Base-by-base conservation (phyloP, 2,888 invertebrate species). In the Prenolepis imparis region DNA sequence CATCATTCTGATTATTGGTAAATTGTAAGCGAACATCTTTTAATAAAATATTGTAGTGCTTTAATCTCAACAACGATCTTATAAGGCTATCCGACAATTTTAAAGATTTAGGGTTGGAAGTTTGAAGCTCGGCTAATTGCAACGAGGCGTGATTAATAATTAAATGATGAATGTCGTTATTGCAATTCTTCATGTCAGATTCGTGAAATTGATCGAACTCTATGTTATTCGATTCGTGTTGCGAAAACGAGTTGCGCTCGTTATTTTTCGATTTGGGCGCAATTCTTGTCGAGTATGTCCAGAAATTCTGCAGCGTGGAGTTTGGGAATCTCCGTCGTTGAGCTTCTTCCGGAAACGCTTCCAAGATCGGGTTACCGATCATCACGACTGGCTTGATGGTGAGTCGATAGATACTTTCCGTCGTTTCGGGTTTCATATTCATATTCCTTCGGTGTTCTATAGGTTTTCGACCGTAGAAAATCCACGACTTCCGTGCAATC, bases 301-400 rank as follows among this genome's bases (percentile, higher is more conserved):
- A 32, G 36, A 3, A 8, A 21, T 61, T 80, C 36, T 12, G 78
- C 59, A 36, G 36, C 36, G 44, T 32, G 36, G 36, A 59, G 44
- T 36, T 48, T 59, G 78, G 59, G 11, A 80, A 63, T 78, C 18
- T 61, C 64, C 52, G 28, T 36, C 15, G 52, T 18, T 63, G 80
- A 64, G 39, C 41, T 80, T 82, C 63, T n/a, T 86, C 84, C 21
- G 85, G 84, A 81, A 82, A 86, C 5, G 85, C 84, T 61, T 84
- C 85, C 24, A 74, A 36, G 32, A 83, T 39, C 15, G 83, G 52
- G 64, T 88, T 55, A 78, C 48, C 32, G 68, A 86, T 84, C 70
- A 59, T 78, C 78, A 80, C 59, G 59, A 44, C 36, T 28, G 78
- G 72, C 28, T 59, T 48, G 72, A 61, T 48, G 59, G 72, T 5